Evolutionary conservation across 2,888 invertebrate species (phyloP).

Genomic region (Atethmia centrago): DNA sequence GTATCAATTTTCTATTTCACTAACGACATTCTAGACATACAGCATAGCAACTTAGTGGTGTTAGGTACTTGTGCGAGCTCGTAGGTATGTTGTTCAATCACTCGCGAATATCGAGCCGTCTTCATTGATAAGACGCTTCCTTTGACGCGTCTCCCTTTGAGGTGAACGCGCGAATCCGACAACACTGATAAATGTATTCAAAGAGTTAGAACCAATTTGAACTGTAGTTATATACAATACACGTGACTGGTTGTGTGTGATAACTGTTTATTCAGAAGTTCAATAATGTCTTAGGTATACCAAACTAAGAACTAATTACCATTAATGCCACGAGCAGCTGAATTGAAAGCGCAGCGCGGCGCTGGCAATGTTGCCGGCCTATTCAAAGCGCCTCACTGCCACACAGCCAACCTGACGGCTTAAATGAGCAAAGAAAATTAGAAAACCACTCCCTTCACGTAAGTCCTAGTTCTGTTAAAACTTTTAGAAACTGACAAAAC

Average conservation of each 20-base stretch:
- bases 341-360: slow-evolving; percentile 26
- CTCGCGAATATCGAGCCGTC: slow-evolving; percentile 60
- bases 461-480: slow-evolving; percentile 30
- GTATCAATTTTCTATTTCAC: not conserved
- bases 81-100: slow-evolving; percentile 58
- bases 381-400: slow-evolving; percentile 64
- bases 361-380: slow-evolving; percentile 51
- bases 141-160: slow-evolving; percentile 62
- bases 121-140: slow-evolving; percentile 65
- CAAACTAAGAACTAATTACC: slow-evolving; percentile 70
- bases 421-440: slow-evolving; percentile 56
- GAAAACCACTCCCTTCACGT: slow-evolving; percentile 42
- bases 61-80: not conserved
- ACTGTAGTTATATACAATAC: not conserved
- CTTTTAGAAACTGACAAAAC: slow-evolving; percentile 35
- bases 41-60: slow-evolving; percentile 4
- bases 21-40: not conserved
- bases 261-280: too few species aligned
- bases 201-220: slow-evolving; percentile 36
- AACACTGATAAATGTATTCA: slow-evolving; percentile 53
- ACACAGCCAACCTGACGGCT: slow-evolving; percentile 56
- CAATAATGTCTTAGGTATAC: not conserved
- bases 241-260: not conserved
- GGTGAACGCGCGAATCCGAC: slow-evolving; percentile 49
- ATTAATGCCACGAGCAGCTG: slow-evolving; percentile 71